Base-by-base conservation (phyloP, 2,113 vertebrate species). In the Asarcornis scutulata region DNA sequence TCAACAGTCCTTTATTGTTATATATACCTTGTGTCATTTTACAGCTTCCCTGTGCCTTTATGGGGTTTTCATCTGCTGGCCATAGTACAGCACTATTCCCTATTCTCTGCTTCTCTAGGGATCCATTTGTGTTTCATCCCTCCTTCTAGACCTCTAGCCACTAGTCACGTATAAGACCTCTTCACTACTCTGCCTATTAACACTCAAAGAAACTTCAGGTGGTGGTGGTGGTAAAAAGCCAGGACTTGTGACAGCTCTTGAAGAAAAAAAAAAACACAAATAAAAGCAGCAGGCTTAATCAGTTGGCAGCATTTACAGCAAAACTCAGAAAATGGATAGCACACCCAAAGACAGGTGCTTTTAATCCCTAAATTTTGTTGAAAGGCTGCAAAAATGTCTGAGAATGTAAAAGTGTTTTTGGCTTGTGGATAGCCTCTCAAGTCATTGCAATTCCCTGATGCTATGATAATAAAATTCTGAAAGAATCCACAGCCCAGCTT, bases 371-470 rank as follows among this genome's bases (percentile, higher is more conserved):
- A 48, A 76, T 86, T 91, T 72, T 68, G 55, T 84, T 79, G 83
- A 93, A 89, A 83, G 40, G 50, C 67, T 71, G 44, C 69, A 91
- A 73, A 95, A 87, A 56, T 62, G 27, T 34, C 58, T 87, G 81
- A 78, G 81, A 87, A 87, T 87, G 71, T 71, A 63, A 17, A 93
- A 90, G 53, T 88, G 62, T 5, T 71, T 89, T 84, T 84, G 66
- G 44, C 40, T 84, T 63, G 50, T 63, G 88, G 67, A 46, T 93
- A 69, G 44, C 48, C 58, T 89, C 88, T 93, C 52, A 87, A 93
- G 71, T 93, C 67, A 38, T 55, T 69, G 75, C 84, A 80, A 34
- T 96, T 95, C 94, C 89, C 91, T 93, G 44, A 79, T 94, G 74
- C 36, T 79, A 3, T 44, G 86, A 82, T 84, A 92, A 89, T 95